Base-by-base conservation (phyloP, 2,888 invertebrate species). In the Mimachlamys varia region DNA sequence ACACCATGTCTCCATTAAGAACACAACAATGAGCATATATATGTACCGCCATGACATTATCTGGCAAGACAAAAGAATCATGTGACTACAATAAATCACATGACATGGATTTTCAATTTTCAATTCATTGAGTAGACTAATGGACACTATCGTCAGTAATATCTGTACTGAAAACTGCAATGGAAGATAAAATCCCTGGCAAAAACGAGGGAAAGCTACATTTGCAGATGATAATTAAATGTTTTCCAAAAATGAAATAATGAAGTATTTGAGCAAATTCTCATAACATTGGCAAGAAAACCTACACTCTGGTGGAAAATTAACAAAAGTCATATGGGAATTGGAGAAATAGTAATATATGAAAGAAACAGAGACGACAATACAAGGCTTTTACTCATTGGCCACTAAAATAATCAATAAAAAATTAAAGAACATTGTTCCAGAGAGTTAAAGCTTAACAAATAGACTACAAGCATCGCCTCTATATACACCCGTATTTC, bases 51-150 rank as follows among this genome's bases (percentile, higher is more conserved):
- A 53, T 89, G 89, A 89, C 50, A 22, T 89, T 33, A 53, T 89
- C 55, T 50, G 55, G 89, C 89, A 89, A 53, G 50, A 53, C 89
- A 89, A 53, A 53, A 89, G 33, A 89, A 27, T 89, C 76, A 76
- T 33, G 15, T 76, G 76, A 27, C 76, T 33, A 76, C 12, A 12
- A 76, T 13, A 76, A 33, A 27, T 76, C 76, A 76, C 76, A 33
- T 76, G 76, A 76, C 76, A 76, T 76, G 76, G 76, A 76, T 76
- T 76, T 76, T 76, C 76, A 33, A 76, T 76, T 76, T 76, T 76
- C 76, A 33, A 76, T 76, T 76, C 15, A 76, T 76, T 76, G 76
- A 76, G 76, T 76, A 76, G 76, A 76, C 76, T 33, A 76, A 33
- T 33, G 33, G 76, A 76, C 4, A 76, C 76, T 76, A 33, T 76